Conservation (phyloP, 2,888 invertebrate genomes). For the Scrobipalpa costella region DNA sequence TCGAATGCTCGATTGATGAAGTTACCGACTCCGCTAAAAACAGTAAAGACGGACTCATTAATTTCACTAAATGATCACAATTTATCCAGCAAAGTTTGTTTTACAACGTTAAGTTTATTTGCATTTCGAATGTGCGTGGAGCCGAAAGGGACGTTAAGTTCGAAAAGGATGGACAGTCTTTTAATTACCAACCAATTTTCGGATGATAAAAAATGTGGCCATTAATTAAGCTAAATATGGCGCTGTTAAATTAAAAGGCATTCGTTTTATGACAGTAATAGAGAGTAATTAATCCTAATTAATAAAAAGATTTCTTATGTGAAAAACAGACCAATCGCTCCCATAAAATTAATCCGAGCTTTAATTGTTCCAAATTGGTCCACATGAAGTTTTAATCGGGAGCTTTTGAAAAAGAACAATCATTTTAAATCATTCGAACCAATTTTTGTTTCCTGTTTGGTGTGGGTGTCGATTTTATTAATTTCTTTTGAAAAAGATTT, state of each 20-base stretch:
- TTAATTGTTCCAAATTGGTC: slow-evolving; percentile 35
- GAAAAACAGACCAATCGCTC: not conserved
- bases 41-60: slow-evolving; percentile 7
- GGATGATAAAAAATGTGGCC: not conserved
- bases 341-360: slow-evolving; percentile 7
- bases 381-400: slow-evolving; percentile 28
- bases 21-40: slow-evolving; percentile 17
- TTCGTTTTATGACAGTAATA: slow-evolving; percentile 18
- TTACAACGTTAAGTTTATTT: not conserved
- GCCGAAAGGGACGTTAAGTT: not conserved
- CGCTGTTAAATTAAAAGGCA: slow-evolving; percentile 4
- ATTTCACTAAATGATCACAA: slow-evolving; percentile 9
- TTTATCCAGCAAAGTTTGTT: not conserved
- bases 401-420: not conserved
- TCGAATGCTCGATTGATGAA: slow-evolving; percentile 16
- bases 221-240: slow-evolving; percentile 18
- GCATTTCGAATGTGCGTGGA: not conserved
- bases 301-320: slow-evolving; percentile 12
- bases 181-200: slow-evolving; percentile 2
- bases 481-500: too few species aligned
- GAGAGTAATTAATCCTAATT: slow-evolving; percentile 12
- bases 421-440: too few species aligned
- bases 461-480: too few species aligned
- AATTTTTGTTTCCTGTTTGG: too few species aligned
- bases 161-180: not conserved